A percentile compares a stretch with the other conserved stretches of the same genome.
These are phyloP conservation scores for Cygnus olor DNA, from an alignment of 2,797 vertebrate species.

Conservation along the genomic window DNA sequence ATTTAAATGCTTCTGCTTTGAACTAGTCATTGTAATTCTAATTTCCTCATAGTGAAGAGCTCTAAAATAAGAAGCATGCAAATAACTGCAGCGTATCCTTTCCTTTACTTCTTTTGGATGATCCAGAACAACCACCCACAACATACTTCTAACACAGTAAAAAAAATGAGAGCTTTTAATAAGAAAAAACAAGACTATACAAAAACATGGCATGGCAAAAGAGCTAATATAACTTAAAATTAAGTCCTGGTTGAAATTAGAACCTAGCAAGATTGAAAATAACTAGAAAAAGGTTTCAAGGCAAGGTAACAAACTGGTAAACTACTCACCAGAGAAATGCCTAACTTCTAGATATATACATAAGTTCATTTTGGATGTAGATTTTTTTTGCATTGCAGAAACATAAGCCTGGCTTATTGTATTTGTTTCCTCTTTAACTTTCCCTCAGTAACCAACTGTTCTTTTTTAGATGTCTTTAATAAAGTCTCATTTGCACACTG, in stretches of 20 bases:
- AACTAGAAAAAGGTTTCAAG: neutral
- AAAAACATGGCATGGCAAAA: constrained; percentile 20
- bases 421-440: neutral
- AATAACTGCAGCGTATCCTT: neutral
- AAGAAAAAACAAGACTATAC: neutral
- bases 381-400: neutral
- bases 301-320: neutral
- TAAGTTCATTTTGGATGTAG: neutral
- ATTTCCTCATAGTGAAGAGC: neutral
- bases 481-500: neutral
- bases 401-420: neutral
- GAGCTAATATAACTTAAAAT: constrained; percentile 37
- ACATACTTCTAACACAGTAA: neutral
- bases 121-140: neutral
- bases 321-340: neutral
- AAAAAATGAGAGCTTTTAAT: neutral
- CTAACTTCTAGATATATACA: neutral
- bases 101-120: neutral
- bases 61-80: neutral
- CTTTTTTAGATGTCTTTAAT: neutral
- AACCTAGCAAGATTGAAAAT: neutral
- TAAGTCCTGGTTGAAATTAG: neutral
- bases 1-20: neutral
- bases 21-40: neutral
- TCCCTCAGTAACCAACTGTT: neutral